Evolutionary conservation across 2,797 vertebrate species (phyloP), one percentile per base, ranked within the genome.

Genomic region (Margarornis squamiger): DNA sequence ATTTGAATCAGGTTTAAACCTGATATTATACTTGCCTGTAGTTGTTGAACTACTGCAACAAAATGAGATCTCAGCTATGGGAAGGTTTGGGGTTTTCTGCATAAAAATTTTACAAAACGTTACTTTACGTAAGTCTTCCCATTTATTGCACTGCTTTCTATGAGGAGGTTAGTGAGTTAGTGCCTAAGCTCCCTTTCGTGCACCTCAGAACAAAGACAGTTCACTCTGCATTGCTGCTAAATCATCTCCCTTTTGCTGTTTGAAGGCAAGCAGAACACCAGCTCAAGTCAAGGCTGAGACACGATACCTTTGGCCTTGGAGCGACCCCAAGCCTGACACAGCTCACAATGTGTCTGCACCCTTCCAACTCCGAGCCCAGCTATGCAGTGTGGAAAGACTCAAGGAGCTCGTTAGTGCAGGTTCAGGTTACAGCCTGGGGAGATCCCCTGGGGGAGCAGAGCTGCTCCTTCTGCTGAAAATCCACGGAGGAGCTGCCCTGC

Each of bases 331-430:
- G 58, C 38, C 49, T 88, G 87, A 86, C 79, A 75, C 48, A 83
- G 85, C 59, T 91, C 84, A 59, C 70, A 86, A 75, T 65, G 2
- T 43, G 89, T 78, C 82, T 91, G 84, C 87, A 74, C 26, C 59
- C 87, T 76, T 32, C 72, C 23, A 90, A 65, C 90, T 88, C 75
- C 5, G 17, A 71, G 82, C 65, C 75, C 85, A 88, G 72, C 14
- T 88, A 94, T 23, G 68, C 43, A 55, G 93, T 32, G 49, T 65
- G 76, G 90, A 91, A 93, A 95, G 96, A 84, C 23, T 86, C 57
- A 89, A 54, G 57, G 57, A 95, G 78, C 87, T 96, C 30, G 54
- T 95, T 94, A 95, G 91, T 16, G 54, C 71, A 83, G 72, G 61
- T 39, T 95, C 95, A 75, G 45, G 79, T 96, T 96, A 95, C 85